Conservation (phyloP, 2,113 vertebrate genomes). For the Esox niger region DNA sequence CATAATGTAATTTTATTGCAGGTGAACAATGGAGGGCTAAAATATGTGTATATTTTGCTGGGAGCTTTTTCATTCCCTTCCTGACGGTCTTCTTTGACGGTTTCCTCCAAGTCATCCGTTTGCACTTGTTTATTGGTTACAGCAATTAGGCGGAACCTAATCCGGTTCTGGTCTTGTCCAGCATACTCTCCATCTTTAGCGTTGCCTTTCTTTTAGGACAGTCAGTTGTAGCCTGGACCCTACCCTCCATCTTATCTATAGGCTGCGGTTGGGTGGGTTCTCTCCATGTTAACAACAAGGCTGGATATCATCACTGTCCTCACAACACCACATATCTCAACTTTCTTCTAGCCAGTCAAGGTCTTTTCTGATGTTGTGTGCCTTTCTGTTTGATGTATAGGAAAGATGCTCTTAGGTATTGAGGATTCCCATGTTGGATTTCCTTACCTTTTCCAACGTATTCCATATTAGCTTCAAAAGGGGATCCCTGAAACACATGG, state of each 20-base stretch:
- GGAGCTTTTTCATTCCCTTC: neutral
- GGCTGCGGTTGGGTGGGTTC: neutral
- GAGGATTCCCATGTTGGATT: neutral
- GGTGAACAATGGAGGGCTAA: neutral
- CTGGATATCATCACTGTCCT: neutral
- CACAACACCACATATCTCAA: neutral
- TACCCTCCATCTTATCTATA: neutral
- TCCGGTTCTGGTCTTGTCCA: neutral
- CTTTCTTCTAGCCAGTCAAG: neutral
- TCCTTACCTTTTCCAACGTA: neutral
- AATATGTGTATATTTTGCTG: no score
- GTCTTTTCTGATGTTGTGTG: no score
- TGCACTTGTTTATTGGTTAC: neutral
- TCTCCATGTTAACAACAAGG: neutral
- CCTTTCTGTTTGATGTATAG: neutral
- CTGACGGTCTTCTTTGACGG: conserved; percentile 1
- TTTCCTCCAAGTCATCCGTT: conserved; percentile 2
- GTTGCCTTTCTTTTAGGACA: neutral
- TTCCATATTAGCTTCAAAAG: neutral
- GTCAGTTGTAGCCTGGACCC: neutral
- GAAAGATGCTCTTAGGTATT: neutral
- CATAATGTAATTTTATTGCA: neutral
- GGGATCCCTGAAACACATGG: neutral
- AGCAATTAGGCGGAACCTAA: neutral
- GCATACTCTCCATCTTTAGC: neutral